Base-by-base conservation (phyloP, 2,888 invertebrate species). In the Timandra comae region DNA sequence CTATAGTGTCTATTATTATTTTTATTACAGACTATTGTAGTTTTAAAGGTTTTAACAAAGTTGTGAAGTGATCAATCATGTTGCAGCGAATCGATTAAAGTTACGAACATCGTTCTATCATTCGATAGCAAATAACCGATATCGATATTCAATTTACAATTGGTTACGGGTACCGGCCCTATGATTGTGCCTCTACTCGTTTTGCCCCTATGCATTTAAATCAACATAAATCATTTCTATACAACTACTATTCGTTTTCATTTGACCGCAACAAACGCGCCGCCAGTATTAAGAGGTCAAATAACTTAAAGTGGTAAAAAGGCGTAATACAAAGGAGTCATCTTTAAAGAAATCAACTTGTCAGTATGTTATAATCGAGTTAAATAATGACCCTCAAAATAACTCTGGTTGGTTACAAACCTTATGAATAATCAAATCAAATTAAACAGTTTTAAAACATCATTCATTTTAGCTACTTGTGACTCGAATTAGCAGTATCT, bases 81-180 rank as follows among this genome's bases (percentile, higher is more conserved):
- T 64, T 45, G 49, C 43, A 58, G 49, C 57, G 52, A 75, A 78
- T 75, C 60, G 69, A 76, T 73, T 73, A 58, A 38, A 37, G 42
- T n/a, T n/a, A n/a, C n/a, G 50, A 62, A 60, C 60, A 41, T 56
- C 43, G 45, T 58, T 61, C 61, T 51, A 63, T 68, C 62, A 63
- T 52, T 63, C 54, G 61, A 66, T 64, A 57, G 63, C 61, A 67
- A 73, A 73, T 70, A 70, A 54, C 56, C 59, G 55, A 68, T 64
- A 63, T 62, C 47, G 52, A 54, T 65, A 71, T 77, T 76, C 70
- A 73, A 78, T 80, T 76, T 69, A 62, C 56, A 59, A 71, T 81
- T 73, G 61, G 77, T 70, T 65, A 76, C 59, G 77, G 71, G 47
- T 50, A 49, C 57, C 56, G 65, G 59, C 33, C 16, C 60, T 63